Evolutionary conservation across 1,140 invertebrate species (phyloP).

Genomic region (Proales similis): DNA sequence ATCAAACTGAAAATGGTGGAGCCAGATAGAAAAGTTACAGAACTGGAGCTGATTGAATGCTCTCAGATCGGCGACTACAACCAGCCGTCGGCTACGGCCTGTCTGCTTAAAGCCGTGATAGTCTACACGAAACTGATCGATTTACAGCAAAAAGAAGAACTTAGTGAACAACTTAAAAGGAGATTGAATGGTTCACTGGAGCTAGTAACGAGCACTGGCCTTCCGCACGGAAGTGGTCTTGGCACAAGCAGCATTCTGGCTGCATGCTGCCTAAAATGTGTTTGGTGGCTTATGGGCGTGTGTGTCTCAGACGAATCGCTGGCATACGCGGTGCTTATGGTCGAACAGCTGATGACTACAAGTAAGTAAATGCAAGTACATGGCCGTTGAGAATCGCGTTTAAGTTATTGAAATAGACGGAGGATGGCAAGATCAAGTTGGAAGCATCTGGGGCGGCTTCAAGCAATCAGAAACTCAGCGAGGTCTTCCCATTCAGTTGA

Average conservation of each 20-base stretch:
- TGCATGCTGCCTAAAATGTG: conserved; percentile 50
- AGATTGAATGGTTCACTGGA: conserved; percentile 55
- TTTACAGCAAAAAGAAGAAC: conserved; percentile 40
- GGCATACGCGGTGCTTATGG: conserved; percentile 48
- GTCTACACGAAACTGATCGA: conserved; percentile 52
- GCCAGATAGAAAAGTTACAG: conserved; percentile 41
- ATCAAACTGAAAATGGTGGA: conserved; percentile 20
- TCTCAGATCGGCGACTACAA: conserved; percentile 54
- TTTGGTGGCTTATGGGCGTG: conserved; percentile 53
- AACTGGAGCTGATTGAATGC: conserved; percentile 46
- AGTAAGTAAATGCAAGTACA: conserved; percentile 39
- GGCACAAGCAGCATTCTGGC: conserved; percentile 58
- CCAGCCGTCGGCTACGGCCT: conserved; percentile 54
- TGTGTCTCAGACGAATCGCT: conserved; percentile 39
- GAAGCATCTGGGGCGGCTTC: conserved; percentile 54
- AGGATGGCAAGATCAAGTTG: conserved; percentile 59
- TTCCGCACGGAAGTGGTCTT: conserved; percentile 57
- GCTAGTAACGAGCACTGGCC: conserved; percentile 54
- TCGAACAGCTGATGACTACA: conserved; percentile 58
- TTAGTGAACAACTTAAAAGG: conserved; percentile 50
- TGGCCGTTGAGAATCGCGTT: background rate
- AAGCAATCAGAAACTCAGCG: conserved; percentile 50
- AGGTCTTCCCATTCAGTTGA: conserved; percentile 49
- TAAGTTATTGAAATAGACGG: conserved; percentile 45
- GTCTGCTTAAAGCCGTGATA: conserved; percentile 55